Percentiles rank a stretch among this genome's conserved stretches.
Conservation (phyloP, 37 sponge, comb jelly and placozoan genomes). For the Haliclona indistincta region DNA sequence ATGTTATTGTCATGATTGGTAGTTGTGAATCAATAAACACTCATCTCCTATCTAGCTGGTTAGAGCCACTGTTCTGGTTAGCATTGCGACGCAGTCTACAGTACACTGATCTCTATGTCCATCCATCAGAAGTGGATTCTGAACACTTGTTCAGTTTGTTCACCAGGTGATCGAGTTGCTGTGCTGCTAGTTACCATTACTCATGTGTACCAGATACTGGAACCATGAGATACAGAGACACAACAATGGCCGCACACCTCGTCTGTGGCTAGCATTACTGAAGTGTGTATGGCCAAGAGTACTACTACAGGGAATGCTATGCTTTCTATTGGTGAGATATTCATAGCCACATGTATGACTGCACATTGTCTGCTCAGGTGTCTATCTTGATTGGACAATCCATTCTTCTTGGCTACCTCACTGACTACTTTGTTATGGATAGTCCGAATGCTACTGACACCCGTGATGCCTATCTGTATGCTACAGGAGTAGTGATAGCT, state of each 20-base stretch:
- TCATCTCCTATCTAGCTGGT: constrained; percentile 54
- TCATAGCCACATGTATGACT: too few relatives aligned
- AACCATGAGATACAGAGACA: constrained; percentile 32
- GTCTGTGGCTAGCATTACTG: constrained; percentile 36
- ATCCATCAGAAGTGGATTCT: constrained; percentile 50
- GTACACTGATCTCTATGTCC: constrained; percentile 60
- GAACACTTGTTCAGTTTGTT: constrained; percentile 48
- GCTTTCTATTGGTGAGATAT: constrained; percentile 26
- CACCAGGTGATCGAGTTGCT: constrained; percentile 47
- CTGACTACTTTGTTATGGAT: constrained; percentile 53
- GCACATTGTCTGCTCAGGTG: constrained; percentile 16
- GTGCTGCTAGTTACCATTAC: neutral
- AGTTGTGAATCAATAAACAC: too few relatives aligned
- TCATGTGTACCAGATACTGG: constrained; percentile 41
- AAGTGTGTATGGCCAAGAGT: constrained; percentile 37
- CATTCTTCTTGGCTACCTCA: constrained; percentile 46
- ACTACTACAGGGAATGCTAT: constrained; percentile 21
- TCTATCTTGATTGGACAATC: constrained; percentile 44
- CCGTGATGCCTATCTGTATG: constrained; percentile 71
- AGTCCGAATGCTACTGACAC: constrained; percentile 32
- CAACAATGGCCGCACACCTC: constrained; percentile 19
- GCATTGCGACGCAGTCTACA: constrained; percentile 33
- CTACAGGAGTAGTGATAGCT: constrained; percentile 17
- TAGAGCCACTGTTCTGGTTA: constrained; percentile 69
- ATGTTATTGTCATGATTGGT: too few relatives aligned